phyloP scores from a whole-genome alignment of 64 coral and sea anemone genomes.

The Cladopsammia gracilis region DNA sequence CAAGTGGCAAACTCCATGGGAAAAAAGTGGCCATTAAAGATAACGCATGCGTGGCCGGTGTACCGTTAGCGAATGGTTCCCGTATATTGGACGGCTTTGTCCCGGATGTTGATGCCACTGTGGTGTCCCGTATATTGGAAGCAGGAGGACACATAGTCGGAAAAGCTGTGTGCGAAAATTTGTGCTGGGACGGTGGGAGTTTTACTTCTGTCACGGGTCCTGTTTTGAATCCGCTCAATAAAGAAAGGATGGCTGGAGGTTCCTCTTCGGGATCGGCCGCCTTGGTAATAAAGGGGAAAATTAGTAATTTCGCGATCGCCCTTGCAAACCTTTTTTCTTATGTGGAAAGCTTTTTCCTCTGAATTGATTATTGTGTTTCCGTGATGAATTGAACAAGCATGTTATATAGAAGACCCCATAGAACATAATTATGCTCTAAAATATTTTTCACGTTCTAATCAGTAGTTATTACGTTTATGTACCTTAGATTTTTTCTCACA shows the following conservation, averaged over 20 bases:
- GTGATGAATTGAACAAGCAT: too few species aligned
- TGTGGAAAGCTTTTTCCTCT: too few species aligned
- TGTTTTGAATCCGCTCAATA: slow-evolving; percentile 72
- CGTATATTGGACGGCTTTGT: slow-evolving; percentile 28
- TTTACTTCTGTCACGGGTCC: slow-evolving; percentile 77
- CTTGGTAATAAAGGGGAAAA: slow-evolving; percentile 34
- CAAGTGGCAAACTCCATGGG: not conserved
- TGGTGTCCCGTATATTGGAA: slow-evolving; percentile 66
- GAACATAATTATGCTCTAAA: too few species aligned
- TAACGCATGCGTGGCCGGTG: slow-evolving; percentile 55
- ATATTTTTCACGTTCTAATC: too few species aligned
- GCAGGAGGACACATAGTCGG: slow-evolving; percentile 80
- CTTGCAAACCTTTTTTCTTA: too few species aligned
- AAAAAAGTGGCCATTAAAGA: slow-evolving; percentile 11
- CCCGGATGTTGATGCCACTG: too few species aligned
- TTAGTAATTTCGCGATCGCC: too few species aligned
- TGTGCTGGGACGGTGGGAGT: slow-evolving; percentile 76
- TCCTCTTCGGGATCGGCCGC: slow-evolving; percentile 82
- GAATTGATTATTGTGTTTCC: too few species aligned
- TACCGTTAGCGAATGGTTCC: slow-evolving; percentile 77
- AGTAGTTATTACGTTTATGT: too few species aligned
- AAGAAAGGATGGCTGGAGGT: slow-evolving; percentile 55
- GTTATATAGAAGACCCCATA: too few species aligned
- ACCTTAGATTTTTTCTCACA: too few species aligned
- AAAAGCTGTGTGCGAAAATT: slow-evolving; percentile 84